These are phyloP conservation scores for Pyrrhosoma nymphula DNA, from an alignment of 2,888 invertebrate genomes.

Conservation along the genomic window DNA sequence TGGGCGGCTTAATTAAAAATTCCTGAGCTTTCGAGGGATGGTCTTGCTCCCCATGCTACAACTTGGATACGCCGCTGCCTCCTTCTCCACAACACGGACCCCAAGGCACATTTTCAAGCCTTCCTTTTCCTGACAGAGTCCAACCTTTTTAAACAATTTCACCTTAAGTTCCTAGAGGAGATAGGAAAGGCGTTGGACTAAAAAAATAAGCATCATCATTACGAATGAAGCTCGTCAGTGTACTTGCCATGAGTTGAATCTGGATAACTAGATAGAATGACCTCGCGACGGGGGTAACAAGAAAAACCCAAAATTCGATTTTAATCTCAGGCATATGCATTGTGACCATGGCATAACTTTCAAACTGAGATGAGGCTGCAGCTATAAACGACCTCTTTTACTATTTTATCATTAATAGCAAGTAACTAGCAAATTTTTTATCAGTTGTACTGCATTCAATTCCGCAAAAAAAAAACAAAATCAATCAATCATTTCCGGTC, in stretches of 20 bases:
- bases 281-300: background rate
- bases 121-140: background rate
- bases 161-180: background rate
- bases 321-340: background rate
- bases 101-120: background rate
- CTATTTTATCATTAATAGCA: background rate
- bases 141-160: background rate
- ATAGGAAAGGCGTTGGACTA: too few species aligned
- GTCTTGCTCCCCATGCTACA: background rate
- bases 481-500: too few species aligned
- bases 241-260: background rate
- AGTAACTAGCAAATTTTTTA: background rate
- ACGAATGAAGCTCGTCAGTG: background rate
- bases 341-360: background rate
- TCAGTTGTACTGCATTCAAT: background rate
- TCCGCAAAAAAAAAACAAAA: background rate
- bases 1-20: conserved; percentile 29
- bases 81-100: background rate
- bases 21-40: conserved; percentile 1
- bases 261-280: background rate
- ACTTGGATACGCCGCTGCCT: background rate
- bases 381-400: background rate
- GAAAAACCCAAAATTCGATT: background rate
- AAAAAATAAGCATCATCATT: too few species aligned
- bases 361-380: background rate